Percentiles rank a stretch among this genome's conserved stretches.
These are phyloP conservation scores for Microctenopoma lineatum DNA, from an alignment of 2,797 vertebrate genomes.

Conservation along the genomic window DNA sequence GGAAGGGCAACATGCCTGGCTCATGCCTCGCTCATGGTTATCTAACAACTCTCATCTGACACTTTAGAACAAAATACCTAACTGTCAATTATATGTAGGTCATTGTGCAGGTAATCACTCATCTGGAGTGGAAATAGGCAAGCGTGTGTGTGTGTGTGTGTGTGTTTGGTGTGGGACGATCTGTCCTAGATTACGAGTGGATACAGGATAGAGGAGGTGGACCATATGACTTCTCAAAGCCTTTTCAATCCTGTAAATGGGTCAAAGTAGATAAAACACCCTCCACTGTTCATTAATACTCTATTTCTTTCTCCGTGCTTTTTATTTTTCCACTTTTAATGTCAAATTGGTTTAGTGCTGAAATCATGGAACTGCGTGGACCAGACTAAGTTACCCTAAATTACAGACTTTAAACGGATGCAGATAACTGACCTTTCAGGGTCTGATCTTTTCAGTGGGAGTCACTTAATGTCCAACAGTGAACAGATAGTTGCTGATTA, in stretches of 20 bases:
- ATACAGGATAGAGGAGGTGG: background rate
- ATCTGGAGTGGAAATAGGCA: slow-evolving; percentile 6
- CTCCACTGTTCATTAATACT: background rate
- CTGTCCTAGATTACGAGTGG: slow-evolving; percentile 10
- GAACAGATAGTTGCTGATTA: slow-evolving; percentile 6
- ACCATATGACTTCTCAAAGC: background rate
- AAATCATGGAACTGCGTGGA: background rate
- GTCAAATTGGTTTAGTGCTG: background rate
- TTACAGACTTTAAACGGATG: slow-evolving; percentile 32
- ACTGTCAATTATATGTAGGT: slow-evolving; percentile 22
- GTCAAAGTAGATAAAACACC: background rate
- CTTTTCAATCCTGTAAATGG: slow-evolving; percentile 19
- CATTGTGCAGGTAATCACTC: slow-evolving; percentile 32
- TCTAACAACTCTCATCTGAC: slow-evolving; percentile 35
- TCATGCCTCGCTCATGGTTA: slow-evolving; percentile 18
- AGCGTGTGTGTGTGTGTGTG: slow-evolving; percentile 17
- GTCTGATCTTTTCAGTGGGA: slow-evolving; percentile 16
- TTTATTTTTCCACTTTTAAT: slow-evolving; percentile 1
- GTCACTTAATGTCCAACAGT: slow-evolving; percentile 23
- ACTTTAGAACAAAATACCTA: slow-evolving; percentile 21
- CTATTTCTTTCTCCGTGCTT: slow-evolving; percentile 12
- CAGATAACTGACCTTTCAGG: slow-evolving; percentile 47
- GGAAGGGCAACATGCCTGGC: background rate
- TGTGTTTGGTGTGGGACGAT: slow-evolving; percentile 21
- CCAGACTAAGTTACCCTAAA: slow-evolving; percentile 35